A percentile compares a stretch with the other conserved stretches of the same genome.
phyloP scores from a whole-genome alignment of 2,797 vertebrate genomes.

The Xiphophorus birchmanni region DNA sequence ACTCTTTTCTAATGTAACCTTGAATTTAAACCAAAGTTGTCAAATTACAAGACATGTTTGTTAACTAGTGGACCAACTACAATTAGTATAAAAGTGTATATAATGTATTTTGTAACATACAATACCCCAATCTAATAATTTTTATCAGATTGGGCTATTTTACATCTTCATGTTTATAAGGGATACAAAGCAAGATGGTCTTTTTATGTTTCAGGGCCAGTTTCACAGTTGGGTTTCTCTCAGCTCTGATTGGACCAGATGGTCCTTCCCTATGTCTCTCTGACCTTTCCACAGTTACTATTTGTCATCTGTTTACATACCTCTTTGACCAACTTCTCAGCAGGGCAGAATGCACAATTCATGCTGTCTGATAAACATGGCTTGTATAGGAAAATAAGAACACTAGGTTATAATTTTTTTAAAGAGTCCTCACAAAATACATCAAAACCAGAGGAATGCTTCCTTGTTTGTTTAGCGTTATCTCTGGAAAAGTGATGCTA shows the following conservation, averaged over 20 bases:
- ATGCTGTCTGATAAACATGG: conserved; percentile 27
- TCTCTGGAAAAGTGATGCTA: neutral
- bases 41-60: neutral
- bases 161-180: conserved; percentile 33
- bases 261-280: conserved; percentile 59
- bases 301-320: conserved; percentile 59
- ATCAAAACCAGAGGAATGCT: neutral
- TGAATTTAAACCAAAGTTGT: too few relatives aligned
- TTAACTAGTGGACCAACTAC: neutral
- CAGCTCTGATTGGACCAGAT: conserved; percentile 72
- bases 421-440: conserved; percentile 16
- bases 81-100: neutral
- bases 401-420: neutral
- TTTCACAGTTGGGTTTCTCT: conserved; percentile 65
- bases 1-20: too few relatives aligned
- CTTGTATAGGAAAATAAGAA: conserved; percentile 7
- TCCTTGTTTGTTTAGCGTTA: neutral
- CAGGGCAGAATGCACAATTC: conserved; percentile 48
- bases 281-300: conserved; percentile 67
- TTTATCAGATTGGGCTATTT: neutral
- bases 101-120: neutral
- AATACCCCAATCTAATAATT: neutral
- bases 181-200: conserved; percentile 55
- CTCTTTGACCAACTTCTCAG: conserved; percentile 57
- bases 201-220: conserved; percentile 63